Conservation (phyloP, 2,113 vertebrate species). For the Brachypteracias leptosomus region DNA sequence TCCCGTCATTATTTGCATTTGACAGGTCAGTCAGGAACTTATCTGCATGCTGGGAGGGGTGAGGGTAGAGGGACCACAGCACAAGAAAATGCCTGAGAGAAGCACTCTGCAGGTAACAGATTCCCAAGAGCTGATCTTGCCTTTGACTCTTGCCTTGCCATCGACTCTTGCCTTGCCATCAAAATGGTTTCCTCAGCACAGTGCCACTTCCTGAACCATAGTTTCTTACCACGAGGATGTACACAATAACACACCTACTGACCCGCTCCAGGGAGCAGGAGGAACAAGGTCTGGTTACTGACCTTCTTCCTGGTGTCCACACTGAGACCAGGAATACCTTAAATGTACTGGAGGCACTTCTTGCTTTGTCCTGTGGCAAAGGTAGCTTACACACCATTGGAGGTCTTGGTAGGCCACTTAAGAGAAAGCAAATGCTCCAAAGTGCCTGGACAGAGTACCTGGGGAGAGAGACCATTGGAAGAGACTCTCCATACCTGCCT, state of each 20-base stretch:
- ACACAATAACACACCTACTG: background rate
- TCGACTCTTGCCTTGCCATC: background rate
- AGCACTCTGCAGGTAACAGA: background rate
- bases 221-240: accelerated
- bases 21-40: background rate
- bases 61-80: background rate
- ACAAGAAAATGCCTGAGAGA: background rate
- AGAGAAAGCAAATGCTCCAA: background rate
- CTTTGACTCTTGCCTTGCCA: background rate
- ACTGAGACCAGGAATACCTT: background rate
- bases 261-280: background rate
- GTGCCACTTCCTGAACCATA: background rate
- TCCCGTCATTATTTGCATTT: background rate
- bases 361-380: background rate
- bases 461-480: accelerated
- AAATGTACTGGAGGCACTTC: background rate
- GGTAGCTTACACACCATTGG: background rate
- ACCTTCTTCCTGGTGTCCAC: background rate
- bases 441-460: background rate
- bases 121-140: background rate
- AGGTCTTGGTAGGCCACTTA: background rate
- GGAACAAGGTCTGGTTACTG: background rate
- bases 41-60: background rate
- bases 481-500: background rate
- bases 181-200: background rate